Evolutionary conservation across 2,888 invertebrate genomes (phyloP).

Genomic region (Vandiemenella viatica): DNA sequence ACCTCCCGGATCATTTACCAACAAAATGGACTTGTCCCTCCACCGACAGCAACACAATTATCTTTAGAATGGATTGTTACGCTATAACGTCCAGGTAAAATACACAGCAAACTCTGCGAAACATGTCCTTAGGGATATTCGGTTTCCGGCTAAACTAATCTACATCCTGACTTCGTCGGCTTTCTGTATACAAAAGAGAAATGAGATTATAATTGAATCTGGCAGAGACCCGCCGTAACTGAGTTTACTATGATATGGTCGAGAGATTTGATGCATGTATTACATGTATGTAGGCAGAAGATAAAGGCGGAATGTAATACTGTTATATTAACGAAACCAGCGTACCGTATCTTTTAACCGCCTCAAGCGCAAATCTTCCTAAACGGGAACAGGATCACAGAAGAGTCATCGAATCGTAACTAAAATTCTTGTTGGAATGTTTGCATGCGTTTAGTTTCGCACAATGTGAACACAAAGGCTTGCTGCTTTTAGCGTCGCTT

Average conservation of each 20-base stretch:
- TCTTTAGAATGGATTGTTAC: conserved; percentile 11
- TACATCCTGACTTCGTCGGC: conserved; percentile 5
- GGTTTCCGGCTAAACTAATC: conserved; percentile 5
- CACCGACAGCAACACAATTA: conserved; percentile 10
- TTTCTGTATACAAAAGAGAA: conserved; percentile 12
- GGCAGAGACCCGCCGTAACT: conserved; percentile 11
- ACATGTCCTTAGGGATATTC: not conserved
- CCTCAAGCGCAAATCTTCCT: too few relatives aligned
- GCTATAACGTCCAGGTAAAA: conserved; percentile 11
- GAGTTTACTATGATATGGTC: conserved; percentile 15
- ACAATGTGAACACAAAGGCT: not conserved
- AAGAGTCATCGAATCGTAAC: not conserved
- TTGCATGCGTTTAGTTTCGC: not conserved
- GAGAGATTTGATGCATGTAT: conserved; percentile 12
- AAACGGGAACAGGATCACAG: too few relatives aligned
- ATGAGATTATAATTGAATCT: conserved; percentile 14
- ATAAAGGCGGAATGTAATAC: not conserved
- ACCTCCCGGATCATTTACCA: conserved; percentile 15
- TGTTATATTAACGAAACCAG: too few relatives aligned
- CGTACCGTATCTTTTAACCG: too few relatives aligned
- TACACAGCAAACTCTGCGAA: too few relatives aligned
- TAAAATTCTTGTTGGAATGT: not conserved
- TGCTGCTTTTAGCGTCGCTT: not conserved
- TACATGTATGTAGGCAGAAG: not conserved
- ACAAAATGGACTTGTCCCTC: conserved; percentile 10